These are phyloP conservation scores for Eristalis arbustorum DNA, from an alignment of 2,888 invertebrate genomes.

Conservation along the genomic window DNA sequence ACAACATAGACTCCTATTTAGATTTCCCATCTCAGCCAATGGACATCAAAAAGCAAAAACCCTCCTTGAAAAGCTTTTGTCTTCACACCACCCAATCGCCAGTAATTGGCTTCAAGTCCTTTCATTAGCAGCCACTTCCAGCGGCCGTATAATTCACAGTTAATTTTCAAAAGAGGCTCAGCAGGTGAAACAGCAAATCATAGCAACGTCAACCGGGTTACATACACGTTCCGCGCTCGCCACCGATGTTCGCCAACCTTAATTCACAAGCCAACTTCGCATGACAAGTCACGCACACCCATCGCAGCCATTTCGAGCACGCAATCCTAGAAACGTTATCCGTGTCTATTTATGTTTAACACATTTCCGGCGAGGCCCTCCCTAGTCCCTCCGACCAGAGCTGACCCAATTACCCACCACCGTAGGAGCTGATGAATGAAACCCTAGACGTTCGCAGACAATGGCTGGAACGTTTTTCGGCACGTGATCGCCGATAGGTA, in stretches of 20 bases:
- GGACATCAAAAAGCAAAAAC: no score
- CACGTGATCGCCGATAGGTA: constrained; percentile 49
- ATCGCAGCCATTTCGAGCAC: constrained; percentile 28
- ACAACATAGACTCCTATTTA: no score
- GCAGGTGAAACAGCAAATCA: neutral
- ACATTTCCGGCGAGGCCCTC: constrained; percentile 22
- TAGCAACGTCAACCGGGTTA: constrained; percentile 17
- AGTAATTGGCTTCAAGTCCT: neutral
- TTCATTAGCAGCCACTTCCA: neutral
- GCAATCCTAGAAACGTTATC: constrained; percentile 23
- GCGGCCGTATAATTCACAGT: neutral
- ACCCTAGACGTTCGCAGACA: constrained; percentile 38
- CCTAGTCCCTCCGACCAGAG: constrained; percentile 39
- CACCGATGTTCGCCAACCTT: constrained; percentile 30
- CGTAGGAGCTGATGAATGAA: constrained; percentile 8
- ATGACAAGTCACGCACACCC: constrained; percentile 56
- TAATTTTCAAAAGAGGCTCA: constrained; percentile 5
- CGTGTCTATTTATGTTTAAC: constrained; percentile 15
- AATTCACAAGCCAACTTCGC: constrained; percentile 14
- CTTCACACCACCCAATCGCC: neutral
- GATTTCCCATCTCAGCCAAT: no score
- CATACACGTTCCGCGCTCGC: constrained; percentile 27
- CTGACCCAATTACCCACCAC: constrained; percentile 53
- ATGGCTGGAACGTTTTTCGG: constrained; percentile 52
- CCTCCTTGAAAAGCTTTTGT: no score